Evolutionary conservation across 2,113 vertebrate genomes (phyloP).

Genomic region (Periophthalmodon schlosseri): DNA sequence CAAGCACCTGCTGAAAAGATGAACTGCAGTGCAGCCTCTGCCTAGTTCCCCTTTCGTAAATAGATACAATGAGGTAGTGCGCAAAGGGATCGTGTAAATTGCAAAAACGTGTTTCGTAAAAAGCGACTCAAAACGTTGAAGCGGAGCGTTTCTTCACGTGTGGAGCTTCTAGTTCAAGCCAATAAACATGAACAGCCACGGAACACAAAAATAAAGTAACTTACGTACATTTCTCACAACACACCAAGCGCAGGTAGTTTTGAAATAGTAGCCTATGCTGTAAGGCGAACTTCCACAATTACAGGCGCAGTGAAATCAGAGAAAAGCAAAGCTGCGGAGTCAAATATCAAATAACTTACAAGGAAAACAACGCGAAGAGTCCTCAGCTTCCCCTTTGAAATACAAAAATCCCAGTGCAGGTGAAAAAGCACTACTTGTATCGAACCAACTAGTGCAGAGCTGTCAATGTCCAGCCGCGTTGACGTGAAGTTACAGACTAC

Average conservation of each 20-base stretch:
- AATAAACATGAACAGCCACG: not conserved
- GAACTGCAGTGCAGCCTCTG: constrained; percentile 16
- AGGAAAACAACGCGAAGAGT: constrained; percentile 7
- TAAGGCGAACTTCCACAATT: not conserved
- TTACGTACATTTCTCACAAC: not conserved
- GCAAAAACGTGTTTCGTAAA: not conserved
- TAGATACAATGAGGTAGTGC: not conserved
- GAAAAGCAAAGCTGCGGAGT: not conserved
- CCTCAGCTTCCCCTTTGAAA: not conserved
- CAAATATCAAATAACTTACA: constrained; percentile 43
- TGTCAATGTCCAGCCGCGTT: constrained; percentile 32
- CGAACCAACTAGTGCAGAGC: constrained; percentile 2
- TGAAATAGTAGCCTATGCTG: not conserved
- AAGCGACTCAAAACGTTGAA: not conserved
- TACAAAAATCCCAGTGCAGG: constrained; percentile 29
- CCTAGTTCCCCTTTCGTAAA: not conserved
- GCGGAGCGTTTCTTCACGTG: constrained; percentile 4
- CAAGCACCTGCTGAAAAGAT: constrained; percentile 66
- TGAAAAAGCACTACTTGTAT: constrained; percentile 18
- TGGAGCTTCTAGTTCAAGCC: constrained; percentile 22
- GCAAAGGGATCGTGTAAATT: not conserved
- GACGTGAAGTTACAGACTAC: constrained; percentile 35
- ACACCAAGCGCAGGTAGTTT: not conserved
- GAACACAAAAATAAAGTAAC: not conserved
- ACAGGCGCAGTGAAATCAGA: constrained; percentile 17